phyloP scores from a whole-genome alignment of 2,797 vertebrate genomes.

The Ctenopoma kingsleyae region DNA sequence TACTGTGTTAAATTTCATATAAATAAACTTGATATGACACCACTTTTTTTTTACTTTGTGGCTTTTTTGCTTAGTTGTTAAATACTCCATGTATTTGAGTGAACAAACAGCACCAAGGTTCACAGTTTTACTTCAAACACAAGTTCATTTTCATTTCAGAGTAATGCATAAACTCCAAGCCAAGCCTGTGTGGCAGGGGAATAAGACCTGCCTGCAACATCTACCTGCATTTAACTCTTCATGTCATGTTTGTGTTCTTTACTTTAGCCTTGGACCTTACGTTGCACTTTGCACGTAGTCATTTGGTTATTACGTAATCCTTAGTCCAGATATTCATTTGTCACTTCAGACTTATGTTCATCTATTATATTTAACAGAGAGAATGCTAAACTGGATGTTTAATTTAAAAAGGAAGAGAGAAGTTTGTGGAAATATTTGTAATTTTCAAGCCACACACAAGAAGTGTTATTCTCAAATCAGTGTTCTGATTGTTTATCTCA shows the following conservation, averaged over 20 bases:
- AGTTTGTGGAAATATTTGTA: too few relatives aligned
- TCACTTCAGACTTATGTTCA: background rate
- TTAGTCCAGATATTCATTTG: background rate
- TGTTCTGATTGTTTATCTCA: too few relatives aligned
- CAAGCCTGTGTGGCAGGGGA: too few relatives aligned
- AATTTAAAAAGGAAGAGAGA: background rate
- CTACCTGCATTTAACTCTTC: background rate
- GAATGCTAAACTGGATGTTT: background rate
- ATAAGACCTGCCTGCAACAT: background rate
- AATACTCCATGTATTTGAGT: background rate
- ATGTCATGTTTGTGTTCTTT: background rate
- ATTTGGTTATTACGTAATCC: constrained; percentile 25
- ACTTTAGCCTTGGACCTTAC: background rate
- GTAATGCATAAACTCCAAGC: too few relatives aligned
- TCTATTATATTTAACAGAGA: too few relatives aligned
- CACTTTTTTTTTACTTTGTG: background rate
- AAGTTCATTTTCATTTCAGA: too few relatives aligned
- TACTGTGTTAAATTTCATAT: constrained; percentile 33
- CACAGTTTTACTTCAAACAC: background rate
- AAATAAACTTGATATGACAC: constrained; percentile 59
- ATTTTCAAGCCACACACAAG: too few relatives aligned
- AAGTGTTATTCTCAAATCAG: too few relatives aligned
- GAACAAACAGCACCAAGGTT: background rate
- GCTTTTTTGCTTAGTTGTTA: background rate
- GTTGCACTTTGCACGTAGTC: constrained; percentile 25